Conservation (phyloP, 2,888 invertebrate genomes). For the Strigamia crassipes region DNA sequence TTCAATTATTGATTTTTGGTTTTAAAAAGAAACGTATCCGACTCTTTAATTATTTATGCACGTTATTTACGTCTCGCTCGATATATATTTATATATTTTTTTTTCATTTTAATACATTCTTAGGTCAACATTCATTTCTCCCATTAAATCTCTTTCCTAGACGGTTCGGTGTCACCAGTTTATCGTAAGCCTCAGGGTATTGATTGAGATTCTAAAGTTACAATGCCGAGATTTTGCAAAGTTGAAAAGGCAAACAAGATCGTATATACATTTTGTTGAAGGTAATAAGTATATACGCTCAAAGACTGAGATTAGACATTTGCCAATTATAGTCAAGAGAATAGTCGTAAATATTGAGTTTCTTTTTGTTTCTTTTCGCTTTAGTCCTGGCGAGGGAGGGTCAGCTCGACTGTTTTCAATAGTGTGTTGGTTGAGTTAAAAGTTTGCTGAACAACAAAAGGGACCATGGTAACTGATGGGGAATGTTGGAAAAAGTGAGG, state of each 20-base stretch:
- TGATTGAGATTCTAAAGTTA: not conserved
- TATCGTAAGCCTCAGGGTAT: conserved; percentile 14
- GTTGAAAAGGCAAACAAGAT: conserved; percentile 27
- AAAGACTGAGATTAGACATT: too few species aligned
- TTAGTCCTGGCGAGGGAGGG: not conserved
- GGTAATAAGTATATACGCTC: too few species aligned
- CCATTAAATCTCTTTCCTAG: not conserved
- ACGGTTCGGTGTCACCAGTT: not conserved
- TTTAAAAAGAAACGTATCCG: too few species aligned
- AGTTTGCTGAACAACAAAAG: conserved; percentile 31
- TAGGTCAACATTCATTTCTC: not conserved
- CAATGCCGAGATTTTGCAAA: conserved; percentile 1
- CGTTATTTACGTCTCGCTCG: too few species aligned
- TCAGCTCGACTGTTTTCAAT: not conserved
- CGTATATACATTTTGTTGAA: too few species aligned
- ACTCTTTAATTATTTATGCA: too few species aligned
- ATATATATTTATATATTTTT: too few species aligned
- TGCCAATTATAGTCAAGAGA: not conserved
- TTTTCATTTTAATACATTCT: not conserved
- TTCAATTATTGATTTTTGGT: too few species aligned
- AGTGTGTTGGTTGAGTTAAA: not conserved
- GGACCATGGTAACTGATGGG: conserved; percentile 1
- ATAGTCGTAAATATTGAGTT: not conserved
- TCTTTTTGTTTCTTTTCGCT: not conserved
- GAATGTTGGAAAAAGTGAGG: not conserved